Conservation (phyloP, 1,140 invertebrate genomes). For the Drosophila pruinosa region DNA sequence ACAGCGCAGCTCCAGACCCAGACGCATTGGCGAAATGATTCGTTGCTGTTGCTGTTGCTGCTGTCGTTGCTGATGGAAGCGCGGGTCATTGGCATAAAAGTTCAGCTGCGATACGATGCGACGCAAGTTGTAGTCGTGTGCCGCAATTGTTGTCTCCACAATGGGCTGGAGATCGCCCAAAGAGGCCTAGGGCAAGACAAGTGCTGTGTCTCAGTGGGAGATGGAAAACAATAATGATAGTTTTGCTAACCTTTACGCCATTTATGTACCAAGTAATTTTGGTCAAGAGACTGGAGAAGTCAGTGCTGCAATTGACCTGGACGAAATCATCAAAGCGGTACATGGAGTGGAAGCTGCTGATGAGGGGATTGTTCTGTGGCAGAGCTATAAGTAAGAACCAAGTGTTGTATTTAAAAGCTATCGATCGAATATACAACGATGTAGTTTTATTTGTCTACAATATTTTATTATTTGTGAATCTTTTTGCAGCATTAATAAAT, state of each 20-base stretch:
- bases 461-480: too few relatives aligned
- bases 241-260: conserved; percentile 83
- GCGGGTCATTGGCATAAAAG: conserved; percentile 73
- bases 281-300: conserved; percentile 85
- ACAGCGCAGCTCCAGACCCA: conserved; percentile 61
- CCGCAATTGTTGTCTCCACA: conserved; percentile 63
- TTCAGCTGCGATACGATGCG: conserved; percentile 71
- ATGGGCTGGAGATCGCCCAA: conserved; percentile 52
- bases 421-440: too few relatives aligned
- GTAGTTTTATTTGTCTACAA: too few relatives aligned
- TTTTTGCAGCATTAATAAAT: too few relatives aligned
- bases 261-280: conserved; percentile 86
- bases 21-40: conserved; percentile 28
- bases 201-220: not conserved
- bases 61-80: conserved; percentile 46
- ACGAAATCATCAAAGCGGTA: conserved; percentile 85
- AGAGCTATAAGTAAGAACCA: conserved; percentile 83
- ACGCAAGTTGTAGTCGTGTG: conserved; percentile 66
- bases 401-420: too few relatives aligned
- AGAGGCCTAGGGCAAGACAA: conserved; percentile 35
- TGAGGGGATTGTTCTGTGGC: conserved; percentile 84
- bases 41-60: conserved; percentile 48
- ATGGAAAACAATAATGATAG: not conserved
- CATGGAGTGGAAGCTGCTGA: conserved; percentile 83
- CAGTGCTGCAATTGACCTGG: conserved; percentile 85